Evolutionary conservation across 2,888 invertebrate species (phyloP).

Genomic region (Andrena fulva): DNA sequence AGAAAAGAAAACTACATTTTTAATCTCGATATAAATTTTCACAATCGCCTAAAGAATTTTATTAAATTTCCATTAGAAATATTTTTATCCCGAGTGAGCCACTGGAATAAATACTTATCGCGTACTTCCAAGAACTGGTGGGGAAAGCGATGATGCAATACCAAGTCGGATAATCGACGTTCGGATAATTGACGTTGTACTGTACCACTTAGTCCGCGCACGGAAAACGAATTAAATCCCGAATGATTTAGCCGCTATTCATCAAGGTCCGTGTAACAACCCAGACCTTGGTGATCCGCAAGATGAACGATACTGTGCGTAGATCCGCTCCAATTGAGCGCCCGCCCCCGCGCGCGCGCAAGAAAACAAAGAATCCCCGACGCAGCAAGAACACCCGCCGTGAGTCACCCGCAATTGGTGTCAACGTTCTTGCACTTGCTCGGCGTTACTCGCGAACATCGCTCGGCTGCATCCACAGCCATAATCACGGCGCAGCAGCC

Average conservation of each 20-base stretch:
- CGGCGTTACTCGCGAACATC: background rate
- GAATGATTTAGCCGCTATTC: background rate
- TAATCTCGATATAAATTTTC: no score
- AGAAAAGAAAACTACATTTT: no score
- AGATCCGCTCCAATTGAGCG: background rate
- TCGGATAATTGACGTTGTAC: no score
- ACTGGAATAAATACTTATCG: no score
- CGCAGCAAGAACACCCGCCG: conserved; percentile 13
- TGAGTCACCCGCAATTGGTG: conserved; percentile 36
- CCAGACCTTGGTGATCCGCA: conserved; percentile 16
- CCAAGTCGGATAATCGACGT: no score
- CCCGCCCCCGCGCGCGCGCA: conserved; percentile 17
- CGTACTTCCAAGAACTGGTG: no score
- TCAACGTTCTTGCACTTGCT: conserved; percentile 14
- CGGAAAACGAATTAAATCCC: background rate
- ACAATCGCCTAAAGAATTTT: no score
- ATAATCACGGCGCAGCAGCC: conserved; percentile 7
- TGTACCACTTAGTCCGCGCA: background rate
- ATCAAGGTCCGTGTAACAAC: background rate
- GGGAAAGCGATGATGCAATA: no score
- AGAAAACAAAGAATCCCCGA: conserved; percentile 26
- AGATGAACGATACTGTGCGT: conserved; percentile 18
- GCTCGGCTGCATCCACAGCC: background rate
- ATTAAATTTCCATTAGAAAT: no score
- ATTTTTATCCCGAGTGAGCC: no score